Percentiles rank a stretch among this genome's conserved stretches.
phyloP scores from a whole-genome alignment of 2,797 vertebrate species.

The Phataginus tetradactyla region DNA sequence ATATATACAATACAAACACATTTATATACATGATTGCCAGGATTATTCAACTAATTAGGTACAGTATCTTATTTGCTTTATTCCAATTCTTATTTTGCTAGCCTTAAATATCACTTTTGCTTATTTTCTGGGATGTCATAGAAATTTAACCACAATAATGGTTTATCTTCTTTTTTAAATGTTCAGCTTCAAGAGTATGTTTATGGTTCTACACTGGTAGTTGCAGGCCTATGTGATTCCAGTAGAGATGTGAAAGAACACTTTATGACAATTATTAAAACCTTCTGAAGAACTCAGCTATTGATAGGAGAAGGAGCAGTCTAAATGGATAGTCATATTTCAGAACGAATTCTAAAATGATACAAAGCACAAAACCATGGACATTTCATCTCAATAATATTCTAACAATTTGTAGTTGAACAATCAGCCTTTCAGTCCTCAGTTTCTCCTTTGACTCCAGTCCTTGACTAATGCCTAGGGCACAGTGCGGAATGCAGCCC shows the following conservation, averaged over 20 bases:
- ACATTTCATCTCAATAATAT: not conserved
- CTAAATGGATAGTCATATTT: not conserved
- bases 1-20: not conserved
- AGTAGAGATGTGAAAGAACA: not conserved
- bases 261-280: not conserved
- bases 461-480: not conserved
- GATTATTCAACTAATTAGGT: not conserved
- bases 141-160: not conserved
- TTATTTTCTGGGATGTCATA: not conserved
- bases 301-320: not conserved
- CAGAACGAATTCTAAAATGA: slow-evolving; percentile 4
- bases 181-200: not conserved
- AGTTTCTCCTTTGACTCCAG: not conserved
- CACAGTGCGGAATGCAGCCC: not conserved
- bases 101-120: not conserved
- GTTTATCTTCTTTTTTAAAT: not conserved
- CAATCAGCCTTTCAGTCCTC: not conserved
- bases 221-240: not conserved
- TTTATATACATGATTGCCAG: too few relatives aligned
- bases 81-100: not conserved
- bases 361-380: not conserved
- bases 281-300: not conserved
- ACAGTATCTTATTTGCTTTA: not conserved
- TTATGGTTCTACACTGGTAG: not conserved
- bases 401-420: not conserved